Evolutionary conservation across 2,888 invertebrate species (phyloP), one percentile per base, ranked within the genome.

Genomic region (Drosophila multiciliata): DNA sequence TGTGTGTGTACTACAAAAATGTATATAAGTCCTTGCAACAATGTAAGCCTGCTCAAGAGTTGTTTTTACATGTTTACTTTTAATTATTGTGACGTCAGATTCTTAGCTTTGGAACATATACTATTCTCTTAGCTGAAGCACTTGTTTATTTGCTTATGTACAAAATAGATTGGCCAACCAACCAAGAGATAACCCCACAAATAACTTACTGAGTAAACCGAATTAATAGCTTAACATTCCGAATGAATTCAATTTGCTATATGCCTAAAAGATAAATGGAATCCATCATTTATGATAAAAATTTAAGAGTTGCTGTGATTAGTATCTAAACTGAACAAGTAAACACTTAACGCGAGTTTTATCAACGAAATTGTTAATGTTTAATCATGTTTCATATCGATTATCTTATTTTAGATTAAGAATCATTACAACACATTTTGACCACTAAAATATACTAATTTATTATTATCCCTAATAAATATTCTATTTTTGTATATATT

Each of bases 71-170:
- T 70, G 69, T 80, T 75, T 54, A 68, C 75, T 67, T 82, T 79
- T 84, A 84, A 84, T 84, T 84, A 84, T 79, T 57, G 57, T 76
- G 84, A 84, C 89, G 84, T 86, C 78, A 87, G 71, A 36, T 23
- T 7, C 64, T 77, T 62, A 78, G 58, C 66, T n/a, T 60, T 53
- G 50, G 69, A 70, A 64, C 73, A 75, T 64, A 78, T 83, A 75
- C 75, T 58, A 49, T 48, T 23, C 26, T 29, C 1, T 17, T 1
- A 62, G 45, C 36, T 55, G 11, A 38, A 61, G 55, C 50, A 58
- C 52, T 73, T 57, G 20, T 20, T 50, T 64, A 80, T 84, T 87
- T 77, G 80, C 77, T 75, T 72, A 72, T 82, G 71, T 74, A 71
- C 67, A 72, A 77, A 84, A 78, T 77, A 69, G 72, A 86, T 76